Base-by-base conservation (phyloP, 2,113 vertebrate genomes). In the Triplophysa tibetana region DNA sequence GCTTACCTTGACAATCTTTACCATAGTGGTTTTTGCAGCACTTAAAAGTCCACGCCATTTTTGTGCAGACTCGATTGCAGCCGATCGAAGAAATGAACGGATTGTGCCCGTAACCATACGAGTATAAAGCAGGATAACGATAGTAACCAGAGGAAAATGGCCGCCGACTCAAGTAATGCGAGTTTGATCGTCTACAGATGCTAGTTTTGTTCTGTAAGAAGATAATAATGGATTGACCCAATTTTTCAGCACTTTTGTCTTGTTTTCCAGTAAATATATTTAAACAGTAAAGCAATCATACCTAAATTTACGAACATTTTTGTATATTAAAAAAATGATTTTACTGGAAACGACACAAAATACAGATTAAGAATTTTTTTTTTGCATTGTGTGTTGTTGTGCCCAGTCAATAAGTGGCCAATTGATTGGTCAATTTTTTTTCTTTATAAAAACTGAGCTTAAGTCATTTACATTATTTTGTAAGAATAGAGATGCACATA, bases 1-100 rank as follows among this genome's bases (percentile, higher is more conserved):
- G 38, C 87, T 92, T 79, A 99, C 98, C 96, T 85, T 85, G 89
- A 60, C 98, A 99, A 84, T 96, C 90, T 24, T 77, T 88, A 81
- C 98, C 91, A 0, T 95, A 96, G 89, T 98, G 97, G 82, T 96
- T 96, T 4, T 91, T 89, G 82, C 98, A 99, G 88, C 98, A 99
- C 67, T 92, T 91, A 0, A 90, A 89, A 56, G 83, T 41, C 97
- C 96, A 98, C 3, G 67, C 54, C 2, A 80, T 45, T 14, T 68
- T 89, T 29, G 86, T 13, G 4, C 96, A 99, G 41, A 82, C 84
- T 77, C 89, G 93, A 81, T 16, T 91, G 82, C 97, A 98, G 78
- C 93, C 91, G 2, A 0, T 2, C 6, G 1, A 50, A 41, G 48
- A 4, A 5, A n/a, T 54, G 16, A 41, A 66, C 14, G 2, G n/a